Evolutionary conservation across 2,797 vertebrate species (phyloP).

Genomic region (Pangasius sanitwongsei): DNA sequence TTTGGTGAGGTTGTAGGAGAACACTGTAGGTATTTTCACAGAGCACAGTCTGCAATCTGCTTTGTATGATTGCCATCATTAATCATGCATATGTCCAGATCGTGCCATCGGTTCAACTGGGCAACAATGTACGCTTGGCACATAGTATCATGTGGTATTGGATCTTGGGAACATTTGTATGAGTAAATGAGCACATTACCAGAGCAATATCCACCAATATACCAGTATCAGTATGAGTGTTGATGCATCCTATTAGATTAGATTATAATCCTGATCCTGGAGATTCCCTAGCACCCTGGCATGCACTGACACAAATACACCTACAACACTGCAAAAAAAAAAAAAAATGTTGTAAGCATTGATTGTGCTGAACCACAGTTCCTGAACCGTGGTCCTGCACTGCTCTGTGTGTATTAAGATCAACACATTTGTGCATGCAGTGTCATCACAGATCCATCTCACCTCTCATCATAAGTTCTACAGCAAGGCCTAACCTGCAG

Average conservation of each 20-base stretch:
- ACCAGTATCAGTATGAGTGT: not conserved
- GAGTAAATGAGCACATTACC: not conserved
- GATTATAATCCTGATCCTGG: not conserved
- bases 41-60: not conserved
- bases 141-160: not conserved
- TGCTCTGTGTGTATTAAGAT: not conserved
- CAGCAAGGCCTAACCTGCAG: not conserved
- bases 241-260: not conserved
- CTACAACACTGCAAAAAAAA: not conserved
- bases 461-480: constrained; percentile 9
- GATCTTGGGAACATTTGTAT: not conserved
- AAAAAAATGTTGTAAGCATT: not conserved
- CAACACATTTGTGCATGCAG: not conserved
- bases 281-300: not conserved
- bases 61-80: not conserved
- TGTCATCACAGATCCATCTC: constrained; percentile 27
- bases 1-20: not conserved
- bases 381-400: not conserved
- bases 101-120: not conserved
- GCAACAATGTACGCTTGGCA: not conserved
- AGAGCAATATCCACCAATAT: not conserved
- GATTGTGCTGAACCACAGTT: not conserved
- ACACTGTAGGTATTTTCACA: not conserved
- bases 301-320: not conserved
- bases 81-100: not conserved